Evolutionary conservation across 30 jellyfish, hydroid and myxozoan species (phyloP).

Genomic region (Nemopilema nomurai): DNA sequence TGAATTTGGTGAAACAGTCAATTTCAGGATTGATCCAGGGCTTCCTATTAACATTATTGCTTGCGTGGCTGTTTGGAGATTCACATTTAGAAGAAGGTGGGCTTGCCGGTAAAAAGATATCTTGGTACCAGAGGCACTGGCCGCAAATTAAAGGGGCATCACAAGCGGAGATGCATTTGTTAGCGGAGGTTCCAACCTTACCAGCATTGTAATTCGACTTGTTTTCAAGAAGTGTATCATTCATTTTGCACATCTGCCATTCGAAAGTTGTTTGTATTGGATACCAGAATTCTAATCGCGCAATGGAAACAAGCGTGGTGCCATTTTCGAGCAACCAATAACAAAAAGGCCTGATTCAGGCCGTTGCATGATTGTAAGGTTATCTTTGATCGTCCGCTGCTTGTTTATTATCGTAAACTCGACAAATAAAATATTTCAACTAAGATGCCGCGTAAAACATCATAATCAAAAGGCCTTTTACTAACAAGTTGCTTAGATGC

Average conservation of each 20-base stretch:
- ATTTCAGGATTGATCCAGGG: too few relatives aligned
- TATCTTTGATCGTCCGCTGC: background rate
- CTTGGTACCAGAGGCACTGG: too few relatives aligned
- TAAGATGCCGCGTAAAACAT: background rate
- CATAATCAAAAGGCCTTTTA: background rate
- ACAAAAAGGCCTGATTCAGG: background rate
- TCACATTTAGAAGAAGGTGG: too few relatives aligned
- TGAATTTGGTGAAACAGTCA: too few relatives aligned
- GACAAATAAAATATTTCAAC: background rate
- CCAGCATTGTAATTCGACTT: too few relatives aligned
- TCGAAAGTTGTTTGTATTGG: background rate
- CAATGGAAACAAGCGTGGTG: background rate
- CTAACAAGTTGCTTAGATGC: background rate
- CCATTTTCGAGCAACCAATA: background rate
- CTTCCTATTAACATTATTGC: too few relatives aligned
- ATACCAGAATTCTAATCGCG: background rate
- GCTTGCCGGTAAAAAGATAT: too few relatives aligned
- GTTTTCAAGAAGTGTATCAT: background rate
- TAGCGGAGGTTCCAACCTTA: too few relatives aligned
- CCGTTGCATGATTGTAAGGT: background rate
- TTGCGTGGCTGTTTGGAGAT: too few relatives aligned
- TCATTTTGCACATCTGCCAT: too few relatives aligned
- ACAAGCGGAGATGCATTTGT: too few relatives aligned
- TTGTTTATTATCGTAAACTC: background rate
- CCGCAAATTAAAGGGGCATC: too few relatives aligned